Evolutionary conservation across 2,113 vertebrate species (phyloP).

Genomic region (Onychostoma macrolepis): DNA sequence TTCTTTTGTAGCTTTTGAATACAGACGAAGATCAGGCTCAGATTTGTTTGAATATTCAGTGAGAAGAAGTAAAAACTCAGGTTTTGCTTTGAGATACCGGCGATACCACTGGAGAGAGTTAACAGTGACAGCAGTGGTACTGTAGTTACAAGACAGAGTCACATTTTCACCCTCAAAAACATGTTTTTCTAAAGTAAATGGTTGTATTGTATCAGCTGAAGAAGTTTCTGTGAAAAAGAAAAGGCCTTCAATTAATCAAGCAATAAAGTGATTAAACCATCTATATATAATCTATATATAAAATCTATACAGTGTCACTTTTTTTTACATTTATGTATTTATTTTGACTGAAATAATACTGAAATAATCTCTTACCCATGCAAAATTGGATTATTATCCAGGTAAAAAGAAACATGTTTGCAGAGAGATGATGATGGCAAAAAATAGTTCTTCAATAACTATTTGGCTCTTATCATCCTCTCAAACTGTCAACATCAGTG

Average conservation of each 20-base stretch:
- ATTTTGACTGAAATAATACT: background rate
- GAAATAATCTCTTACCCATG: background rate
- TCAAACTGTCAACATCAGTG: background rate
- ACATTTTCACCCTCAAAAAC: background rate
- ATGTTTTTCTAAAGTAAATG: background rate
- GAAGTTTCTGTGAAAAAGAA: background rate
- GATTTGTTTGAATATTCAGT: background rate
- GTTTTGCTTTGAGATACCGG: background rate
- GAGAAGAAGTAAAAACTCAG: background rate
- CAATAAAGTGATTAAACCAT: background rate
- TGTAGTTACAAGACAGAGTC: slow-evolving; percentile 26
- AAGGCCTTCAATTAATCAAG: background rate
- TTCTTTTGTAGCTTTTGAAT: background rate
- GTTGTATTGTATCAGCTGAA: background rate
- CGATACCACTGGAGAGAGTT: no score
- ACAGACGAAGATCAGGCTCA: background rate
- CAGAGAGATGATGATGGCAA: background rate
- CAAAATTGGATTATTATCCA: no score
- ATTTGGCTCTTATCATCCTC: background rate
- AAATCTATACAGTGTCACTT: background rate
- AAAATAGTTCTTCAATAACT: background rate
- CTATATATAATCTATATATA: no score
- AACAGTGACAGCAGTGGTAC: background rate
- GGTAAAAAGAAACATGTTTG: background rate
- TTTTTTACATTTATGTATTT: background rate